These are phyloP conservation scores for Lasioglossum morio DNA, from an alignment of 2,888 invertebrate genomes.

Conservation along the genomic window DNA sequence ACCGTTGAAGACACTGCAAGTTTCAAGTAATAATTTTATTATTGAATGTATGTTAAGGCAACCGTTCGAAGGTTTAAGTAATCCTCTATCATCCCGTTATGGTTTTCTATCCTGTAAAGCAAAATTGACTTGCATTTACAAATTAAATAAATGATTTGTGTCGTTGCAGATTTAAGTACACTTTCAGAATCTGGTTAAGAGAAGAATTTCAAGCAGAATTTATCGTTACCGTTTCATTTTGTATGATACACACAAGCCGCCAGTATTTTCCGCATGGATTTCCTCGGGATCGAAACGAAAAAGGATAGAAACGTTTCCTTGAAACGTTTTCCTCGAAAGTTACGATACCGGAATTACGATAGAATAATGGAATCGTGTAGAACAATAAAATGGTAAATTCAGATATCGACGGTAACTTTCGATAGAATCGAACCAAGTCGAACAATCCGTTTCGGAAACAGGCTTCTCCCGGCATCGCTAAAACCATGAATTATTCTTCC, in stretches of 20 bases:
- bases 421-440: not conserved
- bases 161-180: not conserved
- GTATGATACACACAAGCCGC: not conserved
- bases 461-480: slow-evolving; percentile 19
- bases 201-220: not conserved
- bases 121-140: not conserved
- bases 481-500: slow-evolving; percentile 46
- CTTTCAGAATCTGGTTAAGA: not conserved
- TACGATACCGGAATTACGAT: not conserved
- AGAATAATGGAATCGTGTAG: not conserved
- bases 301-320: not conserved
- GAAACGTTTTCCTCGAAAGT: not conserved
- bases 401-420: not conserved
- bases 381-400: not conserved
- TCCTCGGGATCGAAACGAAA: not conserved
- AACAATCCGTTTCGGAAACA: slow-evolving; percentile 7
- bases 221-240: not conserved
- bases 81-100: not conserved
- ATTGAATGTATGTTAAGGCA: not conserved
- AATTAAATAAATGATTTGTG: not conserved
- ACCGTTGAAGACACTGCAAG: not conserved
- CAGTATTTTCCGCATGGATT: not conserved
- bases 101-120: not conserved
- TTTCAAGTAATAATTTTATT: not conserved
- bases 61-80: not conserved